Evolutionary conservation across 2,797 vertebrate genomes (phyloP), one percentile per base, ranked within the genome.

Genomic region (Spinus olivaceus): DNA sequence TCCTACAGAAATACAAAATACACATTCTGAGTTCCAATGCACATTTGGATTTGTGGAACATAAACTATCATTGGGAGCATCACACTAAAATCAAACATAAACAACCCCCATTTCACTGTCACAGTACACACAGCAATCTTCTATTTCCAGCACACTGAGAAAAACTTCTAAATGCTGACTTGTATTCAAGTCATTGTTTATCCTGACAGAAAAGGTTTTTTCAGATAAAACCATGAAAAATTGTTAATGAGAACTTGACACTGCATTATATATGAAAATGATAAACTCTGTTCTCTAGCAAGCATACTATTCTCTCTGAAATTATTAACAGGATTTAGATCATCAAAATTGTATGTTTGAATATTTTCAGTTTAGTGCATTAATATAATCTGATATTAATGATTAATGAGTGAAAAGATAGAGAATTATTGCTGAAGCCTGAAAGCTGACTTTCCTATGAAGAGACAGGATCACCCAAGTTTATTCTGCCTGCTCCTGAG

Each of bases 151-250:
- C 42, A 67, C 30, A 20, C 82, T 47, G 49, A 83, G 60, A 78
- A 74, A 83, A 83, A 64, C 61, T 89, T 56, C 19, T 37, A 64
- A 53, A 67, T 0, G 1, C 64, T 72, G 49, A 66, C 60, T 81
- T 83, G n/a, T 89, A 33, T 60, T 81, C 79, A 77, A 94, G 65
- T 67, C 37, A 65, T 72, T 92, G 79, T 76, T 88, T 92, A 77
- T 42, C 32, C 46, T 81, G 72, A 94, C 65, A 65, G 63, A 57
- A 70, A 49, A 80, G 82, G 30, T 33, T 37, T 37, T 19, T 59
- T 65, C 59, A 65, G 69, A 81, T 88, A 86, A 92, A 92, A 19
- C 47, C 57, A 81, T 9, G 39, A 60, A 64, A 76, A 94, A 44
- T 56, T 35, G 20, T 51, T 89, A 88, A 85, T 4, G 21, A 93